These are phyloP conservation scores for Phengaris arion DNA, from an alignment of 2,888 invertebrate species.

Conservation along the genomic window DNA sequence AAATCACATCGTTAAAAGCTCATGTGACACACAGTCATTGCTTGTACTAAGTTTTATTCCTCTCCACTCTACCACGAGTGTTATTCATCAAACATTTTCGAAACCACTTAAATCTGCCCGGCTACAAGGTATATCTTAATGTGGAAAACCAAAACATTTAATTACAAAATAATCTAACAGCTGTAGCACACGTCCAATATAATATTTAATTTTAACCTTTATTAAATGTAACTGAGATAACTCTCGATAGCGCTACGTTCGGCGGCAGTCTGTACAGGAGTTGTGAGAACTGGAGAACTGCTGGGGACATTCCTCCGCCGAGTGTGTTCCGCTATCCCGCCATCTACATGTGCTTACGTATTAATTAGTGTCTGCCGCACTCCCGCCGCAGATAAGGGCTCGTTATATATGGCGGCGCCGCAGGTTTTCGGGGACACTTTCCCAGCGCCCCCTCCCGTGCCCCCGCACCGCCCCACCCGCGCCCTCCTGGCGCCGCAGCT, in stretches of 20 bases:
- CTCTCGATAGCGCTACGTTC: not conserved
- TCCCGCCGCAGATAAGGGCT: conserved; percentile 14
- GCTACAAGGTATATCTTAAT: not conserved
- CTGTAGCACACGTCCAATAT: not conserved
- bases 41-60: no score
- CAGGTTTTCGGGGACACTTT: conserved; percentile 50
- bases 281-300: not conserved
- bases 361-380: conserved; percentile 10
- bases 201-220: conserved; percentile 11
- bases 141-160: not conserved
- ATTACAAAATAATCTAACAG: not conserved
- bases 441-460: conserved; percentile 45
- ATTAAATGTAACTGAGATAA: conserved; percentile 2
- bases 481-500: conserved; percentile 65
- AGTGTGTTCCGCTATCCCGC: not conserved
- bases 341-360: conserved; percentile 18
- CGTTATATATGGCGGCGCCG: conserved; percentile 24
- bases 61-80: no score
- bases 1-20: no score
- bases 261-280: not conserved
- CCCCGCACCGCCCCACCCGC: conserved; percentile 35
- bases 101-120: not conserved
- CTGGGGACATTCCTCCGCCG: not conserved
- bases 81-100: not conserved
- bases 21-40: no score